Conservation (phyloP, 92 coral and sea anemone genomes). For the Blastomussa wellsi region DNA sequence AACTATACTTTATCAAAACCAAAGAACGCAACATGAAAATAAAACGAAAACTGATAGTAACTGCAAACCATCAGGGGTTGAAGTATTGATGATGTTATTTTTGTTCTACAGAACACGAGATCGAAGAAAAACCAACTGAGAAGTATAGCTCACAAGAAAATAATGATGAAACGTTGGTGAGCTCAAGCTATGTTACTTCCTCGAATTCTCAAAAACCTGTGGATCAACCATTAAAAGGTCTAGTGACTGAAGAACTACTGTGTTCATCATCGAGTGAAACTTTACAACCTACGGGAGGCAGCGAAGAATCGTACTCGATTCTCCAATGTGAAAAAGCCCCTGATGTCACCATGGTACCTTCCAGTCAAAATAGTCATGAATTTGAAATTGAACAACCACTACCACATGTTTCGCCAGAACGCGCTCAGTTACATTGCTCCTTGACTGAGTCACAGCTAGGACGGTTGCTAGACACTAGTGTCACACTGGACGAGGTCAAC, state of each 20-base stretch:
- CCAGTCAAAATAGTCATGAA: constrained; percentile 18
- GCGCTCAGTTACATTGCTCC: constrained; percentile 5
- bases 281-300: constrained; percentile 11
- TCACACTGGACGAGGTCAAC: constrained; percentile 10
- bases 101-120: neutral
- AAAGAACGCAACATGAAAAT: too few species aligned
- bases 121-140: neutral
- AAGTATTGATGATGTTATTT: neutral
- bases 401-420: neutral
- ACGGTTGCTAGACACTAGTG: constrained; percentile 13
- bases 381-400: neutral
- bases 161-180: neutral
- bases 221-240: constrained; percentile 25
- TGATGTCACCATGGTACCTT: constrained; percentile 1
- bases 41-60: too few species aligned
- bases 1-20: too few species aligned
- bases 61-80: neutral
- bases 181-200: constrained; percentile 12
- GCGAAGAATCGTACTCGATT: constrained; percentile 37
- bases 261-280: constrained; percentile 4
- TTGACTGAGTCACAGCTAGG: constrained; percentile 32
- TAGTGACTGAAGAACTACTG: constrained; percentile 6
- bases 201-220: constrained; percentile 5
- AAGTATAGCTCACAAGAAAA: neutral
- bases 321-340: neutral